phyloP scores from a whole-genome alignment of 2,797 vertebrate genomes.

The Gadopsis bispinosus region DNA sequence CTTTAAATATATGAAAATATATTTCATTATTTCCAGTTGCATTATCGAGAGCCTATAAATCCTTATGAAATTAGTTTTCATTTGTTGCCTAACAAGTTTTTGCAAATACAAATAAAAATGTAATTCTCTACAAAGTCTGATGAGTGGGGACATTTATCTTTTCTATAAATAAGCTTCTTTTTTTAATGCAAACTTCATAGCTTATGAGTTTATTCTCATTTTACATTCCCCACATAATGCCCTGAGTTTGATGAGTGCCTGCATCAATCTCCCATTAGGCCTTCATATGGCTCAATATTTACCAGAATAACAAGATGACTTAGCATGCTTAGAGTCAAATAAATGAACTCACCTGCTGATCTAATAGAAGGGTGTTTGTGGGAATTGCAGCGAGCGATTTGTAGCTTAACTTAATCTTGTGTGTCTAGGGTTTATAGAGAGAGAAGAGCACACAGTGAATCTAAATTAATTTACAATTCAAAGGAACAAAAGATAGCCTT shows the following conservation, averaged over 20 bases:
- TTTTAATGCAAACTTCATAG: neutral
- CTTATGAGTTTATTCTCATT: neutral
- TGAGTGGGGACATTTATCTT: neutral
- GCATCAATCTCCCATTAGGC: too few relatives aligned
- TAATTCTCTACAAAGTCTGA: neutral
- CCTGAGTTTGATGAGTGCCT: too few relatives aligned
- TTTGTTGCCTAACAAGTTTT: neutral
- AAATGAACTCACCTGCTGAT: slow-evolving; percentile 93
- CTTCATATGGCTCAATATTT: neutral
- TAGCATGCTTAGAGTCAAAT: slow-evolving; percentile 27
- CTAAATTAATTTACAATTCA: slow-evolving; percentile 5
- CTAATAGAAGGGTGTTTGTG: slow-evolving; percentile 95
- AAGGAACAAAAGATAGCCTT: neutral
- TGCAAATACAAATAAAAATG: slow-evolving; percentile 1
- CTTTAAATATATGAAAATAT: slow-evolving; percentile 6
- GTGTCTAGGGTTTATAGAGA: slow-evolving; percentile 81
- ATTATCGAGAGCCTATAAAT: neutral
- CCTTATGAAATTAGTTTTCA: neutral
- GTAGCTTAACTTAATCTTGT: slow-evolving; percentile 96
- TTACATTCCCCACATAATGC: too few relatives aligned
- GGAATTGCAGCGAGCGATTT: slow-evolving; percentile 97
- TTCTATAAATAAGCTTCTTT: neutral
- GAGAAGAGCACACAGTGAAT: slow-evolving; percentile 35
- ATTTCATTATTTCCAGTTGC: neutral
- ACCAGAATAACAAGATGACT: slow-evolving; percentile 2